Percentiles rank a stretch among this genome's conserved stretches.
phyloP scores from a whole-genome alignment of 2,113 vertebrate species.

The Upupa epops region DNA sequence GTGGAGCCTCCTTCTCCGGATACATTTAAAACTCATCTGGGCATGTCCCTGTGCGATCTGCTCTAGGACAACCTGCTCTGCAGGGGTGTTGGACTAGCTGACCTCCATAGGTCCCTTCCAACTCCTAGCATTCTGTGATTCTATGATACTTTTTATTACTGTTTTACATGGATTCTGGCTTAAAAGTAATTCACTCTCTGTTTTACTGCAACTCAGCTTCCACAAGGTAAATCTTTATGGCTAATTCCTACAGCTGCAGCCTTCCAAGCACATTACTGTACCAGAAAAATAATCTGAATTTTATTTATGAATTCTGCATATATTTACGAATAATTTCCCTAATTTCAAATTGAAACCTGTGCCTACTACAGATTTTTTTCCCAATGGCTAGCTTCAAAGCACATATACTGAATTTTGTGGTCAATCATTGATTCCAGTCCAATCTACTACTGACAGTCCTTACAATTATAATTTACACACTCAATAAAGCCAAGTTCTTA shows the following conservation, averaged over 20 bases:
- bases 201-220: neutral
- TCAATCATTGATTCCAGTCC: neutral
- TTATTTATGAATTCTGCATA: slow-evolving; percentile 41
- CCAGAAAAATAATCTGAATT: slow-evolving; percentile 31
- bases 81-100: no score
- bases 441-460: neutral
- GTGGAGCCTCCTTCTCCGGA: no score
- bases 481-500: neutral
- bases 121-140: no score
- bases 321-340: slow-evolving; percentile 28
- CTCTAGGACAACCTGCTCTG: no score
- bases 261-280: slow-evolving; percentile 6
- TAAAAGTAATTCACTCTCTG: neutral
- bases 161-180: neutral
- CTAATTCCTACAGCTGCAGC: slow-evolving; percentile 32
- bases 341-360: slow-evolving; percentile 29
- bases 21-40: no score
- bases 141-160: neutral
- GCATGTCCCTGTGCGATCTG: no score
- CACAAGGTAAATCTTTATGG: slow-evolving; percentile 12
- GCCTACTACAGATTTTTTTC: neutral
- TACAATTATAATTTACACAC: neutral
- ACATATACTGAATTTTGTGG: neutral
- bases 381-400: neutral
- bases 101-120: no score